Base-by-base conservation (phyloP, 2,888 invertebrate genomes). In the Cenopis cana region DNA sequence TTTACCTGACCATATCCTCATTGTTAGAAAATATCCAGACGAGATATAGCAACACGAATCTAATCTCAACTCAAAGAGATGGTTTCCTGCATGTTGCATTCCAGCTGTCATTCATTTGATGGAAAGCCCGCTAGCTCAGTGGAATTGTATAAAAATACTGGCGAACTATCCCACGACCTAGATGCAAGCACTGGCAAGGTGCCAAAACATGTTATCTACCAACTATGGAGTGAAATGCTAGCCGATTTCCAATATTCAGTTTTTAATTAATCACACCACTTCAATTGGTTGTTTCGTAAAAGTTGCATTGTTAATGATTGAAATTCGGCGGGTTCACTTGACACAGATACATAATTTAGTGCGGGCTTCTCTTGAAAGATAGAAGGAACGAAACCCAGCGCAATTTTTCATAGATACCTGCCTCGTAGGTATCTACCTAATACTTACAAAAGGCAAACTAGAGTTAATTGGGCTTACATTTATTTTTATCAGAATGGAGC, bases 231-330 rank as follows among this genome's bases (percentile, higher is more conserved):
- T 81, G 83, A 84, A 85, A 88, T 85, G 85, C 83, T 83, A 81
- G 82, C 79, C 81, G 83, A 71, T 82, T 85, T 87, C 85, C 86
- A 89, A 90, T 90, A 90, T 88, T 89, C 84, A 83, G 82, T 89
- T 91, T 91, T 91, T 91, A 91, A 91, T 91, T 90, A 90, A 3
- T 86, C 84, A 81, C 78, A 80, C 82, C 79, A 87, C 87, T 85
- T 86, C 89, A 82, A 85, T 85, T 80, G 83, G 82, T 65, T 65
- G 54, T 64, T 57, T 60, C 83, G 69, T 73, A 76, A 77, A 72
- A 41, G 75, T 69, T 74, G 76, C 75, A 74, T 78, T 79, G 75
- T 72, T 74, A 75, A 61, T 68, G 69, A 60, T 65, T 62, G 73
- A 74, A 72, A 72, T 75, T 74, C 74, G 60, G 50, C 54, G 24